Base-by-base conservation (phyloP, 2,113 vertebrate genomes). In the Pholis gunnellus region DNA sequence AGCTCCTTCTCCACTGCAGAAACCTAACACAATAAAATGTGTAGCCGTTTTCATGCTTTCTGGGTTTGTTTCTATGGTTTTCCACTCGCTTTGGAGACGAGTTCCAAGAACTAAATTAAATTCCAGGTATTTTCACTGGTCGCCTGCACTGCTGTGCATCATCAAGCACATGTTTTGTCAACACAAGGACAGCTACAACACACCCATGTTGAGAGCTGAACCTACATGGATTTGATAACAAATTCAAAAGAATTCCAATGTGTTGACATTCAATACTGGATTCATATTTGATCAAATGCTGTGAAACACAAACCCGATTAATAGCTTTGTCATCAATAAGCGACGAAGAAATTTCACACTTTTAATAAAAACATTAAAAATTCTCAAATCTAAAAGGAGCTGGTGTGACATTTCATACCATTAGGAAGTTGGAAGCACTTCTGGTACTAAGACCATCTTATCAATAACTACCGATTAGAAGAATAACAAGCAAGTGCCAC, bases 391-490 rank as follows among this genome's bases (percentile, higher is more conserved):
- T 31, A 18, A 64, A 77, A 20, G 7, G 29, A 73, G 68, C 22
- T 5, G 22, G 15, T 34, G 67, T n/a, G 36, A 38, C 34, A 57
- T 44, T 78, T 63, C 22, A 63, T 27, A 34, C 25, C 15, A 34
- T 9, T 5, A 40, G 17, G 14, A 72, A 79, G 67, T 67, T 79
- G 38, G 42, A 54, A 60, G 57, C 64, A 15, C 34, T 60, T 56
- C 27, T 38, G 22, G 13, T 13, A 13, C 29, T n/a, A 25, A 57
- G 31, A 60, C 61, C 72, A 56, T 66, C 48, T 76, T 10, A 57
- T 67, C 59, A 59, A 60, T 59, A 59, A 54, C 72, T 29, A 20
- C 54, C 76, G 18, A 75, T 60, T 22, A 52, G 36, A 83, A 40
- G 48, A 60, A 77, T 54, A 36, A 66, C 46, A 50, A 40, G 56